Base-by-base conservation (phyloP, 2,113 vertebrate genomes). In the Arothron firmamentum region DNA sequence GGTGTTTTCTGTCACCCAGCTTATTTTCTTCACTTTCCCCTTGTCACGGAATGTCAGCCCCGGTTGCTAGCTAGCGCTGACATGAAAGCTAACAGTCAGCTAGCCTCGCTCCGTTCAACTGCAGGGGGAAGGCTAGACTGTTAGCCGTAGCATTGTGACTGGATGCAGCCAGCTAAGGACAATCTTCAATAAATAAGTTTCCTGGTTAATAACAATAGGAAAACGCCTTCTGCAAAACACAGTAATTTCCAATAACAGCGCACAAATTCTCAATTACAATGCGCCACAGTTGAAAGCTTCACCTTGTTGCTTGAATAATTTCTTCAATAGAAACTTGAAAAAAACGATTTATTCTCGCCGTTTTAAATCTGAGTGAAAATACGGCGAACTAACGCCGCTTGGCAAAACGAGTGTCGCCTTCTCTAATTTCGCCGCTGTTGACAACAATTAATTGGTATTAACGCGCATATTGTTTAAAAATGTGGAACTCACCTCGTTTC, bases 401-500 rank as follows among this genome's bases (percentile, higher is more conserved):
- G 25, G 34, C 50, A 50, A 78, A 70, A 80, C 70, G 66, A 67
- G 55, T 18, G 23, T 1, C 57, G 25, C 56, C 34, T 80, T 83
- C 73, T 59, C 34, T 47, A 50, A 59, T 48, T 34, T 34, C 23
- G 52, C 45, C 41, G 2, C 58, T 71, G 78, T 82, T 89, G 49
- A 38, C 12, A 15, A 9, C 57, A 68, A 76, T 62, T 69, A 76
- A 59, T 63, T 14, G 62, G 54, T 54, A 73, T 70, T 54, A 61
- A 54, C 43, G 46, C 18, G 38, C 45, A 56, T 80, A 68, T 83
- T 89, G 75, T 85, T 87, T 79, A 47, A 72, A 89, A 90, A 90
- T 80, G 84, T 89, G 88, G 82, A 90, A 92, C 91, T 92, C 90
- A 92, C 91, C 91, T 92, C 90, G 89, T 91, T 90, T 91, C 88